Conservation (phyloP, 64 coral and sea anemone species). For the Platygyra sinensis region DNA sequence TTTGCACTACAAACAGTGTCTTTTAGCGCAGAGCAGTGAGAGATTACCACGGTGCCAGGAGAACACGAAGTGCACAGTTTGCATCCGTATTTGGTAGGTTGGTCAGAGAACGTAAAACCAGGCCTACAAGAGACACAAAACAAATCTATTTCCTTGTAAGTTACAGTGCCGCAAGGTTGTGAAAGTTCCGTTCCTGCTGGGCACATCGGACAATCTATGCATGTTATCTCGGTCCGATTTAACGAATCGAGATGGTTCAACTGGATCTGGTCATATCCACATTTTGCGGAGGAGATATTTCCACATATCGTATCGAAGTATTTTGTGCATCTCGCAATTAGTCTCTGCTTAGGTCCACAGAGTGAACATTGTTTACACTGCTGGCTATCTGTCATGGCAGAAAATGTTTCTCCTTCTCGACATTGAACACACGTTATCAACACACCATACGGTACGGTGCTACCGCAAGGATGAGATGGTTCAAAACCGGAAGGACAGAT, state of each 20-base stretch:
- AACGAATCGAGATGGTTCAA: neutral
- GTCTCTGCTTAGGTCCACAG: neutral
- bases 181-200: constrained; percentile 3
- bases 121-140: neutral
- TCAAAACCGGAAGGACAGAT: neutral
- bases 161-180: neutral
- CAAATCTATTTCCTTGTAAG: neutral
- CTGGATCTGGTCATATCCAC: neutral
- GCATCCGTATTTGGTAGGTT: neutral
- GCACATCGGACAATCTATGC: neutral
- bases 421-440: constrained; percentile 4
- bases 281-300: neutral
- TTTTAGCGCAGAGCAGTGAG: neutral
- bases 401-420: constrained; percentile 3
- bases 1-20: neutral
- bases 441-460: neutral
- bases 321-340: neutral
- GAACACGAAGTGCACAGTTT: neutral
- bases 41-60: neutral
- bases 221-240: neutral
- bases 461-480: constrained; percentile 6
- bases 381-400: neutral
- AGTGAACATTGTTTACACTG: neutral
- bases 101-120: constrained; percentile 5
- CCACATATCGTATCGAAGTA: constrained; percentile 1